Evolutionary conservation across 2,797 vertebrate species (phyloP).

Genomic region (Aldrovandia affinis): DNA sequence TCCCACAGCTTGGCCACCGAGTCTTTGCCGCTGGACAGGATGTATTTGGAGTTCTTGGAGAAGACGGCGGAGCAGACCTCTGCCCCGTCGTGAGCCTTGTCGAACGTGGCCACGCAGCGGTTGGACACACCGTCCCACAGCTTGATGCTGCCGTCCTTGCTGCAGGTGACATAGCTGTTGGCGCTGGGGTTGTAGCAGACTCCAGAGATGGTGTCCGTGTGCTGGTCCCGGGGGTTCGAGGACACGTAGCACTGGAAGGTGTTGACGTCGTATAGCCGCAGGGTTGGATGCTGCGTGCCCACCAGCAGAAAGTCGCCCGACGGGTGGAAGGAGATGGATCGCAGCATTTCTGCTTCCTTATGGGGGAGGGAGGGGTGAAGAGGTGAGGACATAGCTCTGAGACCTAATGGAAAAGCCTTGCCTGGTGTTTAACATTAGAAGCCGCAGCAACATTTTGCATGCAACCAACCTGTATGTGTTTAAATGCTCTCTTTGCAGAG

Average conservation of each 20-base stretch:
- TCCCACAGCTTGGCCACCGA: constrained; percentile 98
- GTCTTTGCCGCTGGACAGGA: constrained; percentile 96
- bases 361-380: not conserved
- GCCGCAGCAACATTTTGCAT: not conserved
- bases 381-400: not conserved
- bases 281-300: constrained; percentile 94
- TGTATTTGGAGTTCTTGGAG: constrained; percentile 97
- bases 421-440: not conserved
- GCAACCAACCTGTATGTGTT: constrained; percentile 89
- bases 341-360: constrained; percentile 98
- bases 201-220: constrained; percentile 93
- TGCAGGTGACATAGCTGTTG: constrained; percentile 94
- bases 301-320: constrained; percentile 95
- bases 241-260: constrained; percentile 99
- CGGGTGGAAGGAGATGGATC: constrained; percentile 96
- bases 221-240: constrained; percentile 95
- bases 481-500: constrained; percentile 97
- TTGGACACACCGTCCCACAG: constrained; percentile 97
- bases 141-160: constrained; percentile 97
- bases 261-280: constrained; percentile 96
- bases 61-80: constrained; percentile 97
- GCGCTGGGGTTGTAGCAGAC: constrained; percentile 91
- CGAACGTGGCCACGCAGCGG: constrained; percentile 92
- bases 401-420: not conserved
- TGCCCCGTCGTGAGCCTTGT: constrained; percentile 93